phyloP scores from a whole-genome alignment of 2,113 vertebrate species.

The Pionites leucogaster region DNA sequence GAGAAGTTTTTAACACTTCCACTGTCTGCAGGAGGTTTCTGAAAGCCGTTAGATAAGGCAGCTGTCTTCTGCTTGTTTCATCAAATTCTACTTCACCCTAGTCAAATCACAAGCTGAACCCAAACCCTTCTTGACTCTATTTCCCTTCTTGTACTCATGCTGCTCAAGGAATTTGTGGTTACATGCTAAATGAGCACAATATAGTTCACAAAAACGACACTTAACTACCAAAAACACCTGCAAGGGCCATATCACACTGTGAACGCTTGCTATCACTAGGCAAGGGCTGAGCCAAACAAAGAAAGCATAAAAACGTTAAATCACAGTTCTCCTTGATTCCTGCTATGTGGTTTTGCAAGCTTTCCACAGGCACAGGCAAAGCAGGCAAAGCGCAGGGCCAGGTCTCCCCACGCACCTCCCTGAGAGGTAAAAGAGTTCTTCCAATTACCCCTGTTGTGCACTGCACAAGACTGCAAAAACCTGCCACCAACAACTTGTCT shows the following conservation, averaged over 20 bases:
- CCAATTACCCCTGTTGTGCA: too few relatives aligned
- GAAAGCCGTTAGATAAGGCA: not conserved
- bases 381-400: not conserved
- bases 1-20: not conserved
- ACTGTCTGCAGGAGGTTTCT: not conserved
- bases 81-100: not conserved
- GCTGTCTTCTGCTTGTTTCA: not conserved
- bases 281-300: not conserved
- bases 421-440: not conserved
- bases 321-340: not conserved
- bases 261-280: not conserved
- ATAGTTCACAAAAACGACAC: not conserved
- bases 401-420: accelerated
- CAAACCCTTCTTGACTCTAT: not conserved
- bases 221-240: not conserved
- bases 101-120: not conserved
- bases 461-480: not conserved
- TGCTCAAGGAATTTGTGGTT: not conserved
- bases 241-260: not conserved
- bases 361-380: not conserved
- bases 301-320: not conserved
- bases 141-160: not conserved
- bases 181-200: not conserved
- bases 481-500: not conserved
- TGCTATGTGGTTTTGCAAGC: not conserved